These are phyloP conservation scores for Calliphora vicina DNA, from an alignment of 1,140 invertebrate genomes.

Conservation along the genomic window DNA sequence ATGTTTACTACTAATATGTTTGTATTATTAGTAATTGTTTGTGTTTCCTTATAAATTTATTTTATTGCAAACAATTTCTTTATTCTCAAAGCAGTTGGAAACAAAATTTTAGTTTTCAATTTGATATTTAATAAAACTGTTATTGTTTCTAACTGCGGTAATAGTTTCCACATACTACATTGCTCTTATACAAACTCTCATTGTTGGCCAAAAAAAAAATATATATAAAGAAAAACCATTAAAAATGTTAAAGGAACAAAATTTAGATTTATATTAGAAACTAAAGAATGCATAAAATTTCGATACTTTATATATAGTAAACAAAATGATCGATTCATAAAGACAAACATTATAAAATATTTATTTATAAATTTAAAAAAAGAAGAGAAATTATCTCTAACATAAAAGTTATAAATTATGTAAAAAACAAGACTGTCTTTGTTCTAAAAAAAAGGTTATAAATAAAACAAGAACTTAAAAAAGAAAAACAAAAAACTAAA, in stretches of 20 bases:
- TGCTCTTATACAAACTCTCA: not conserved
- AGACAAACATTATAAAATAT: not conserved
- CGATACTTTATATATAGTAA: not conserved
- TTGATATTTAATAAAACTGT: too few relatives aligned
- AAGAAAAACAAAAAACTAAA: not conserved
- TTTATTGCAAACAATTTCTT: too few relatives aligned
- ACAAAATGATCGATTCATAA: not conserved
- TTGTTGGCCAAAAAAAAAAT: slow-evolving; percentile 18
- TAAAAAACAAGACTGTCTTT: slow-evolving; percentile 58
- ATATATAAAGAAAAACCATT: not conserved
- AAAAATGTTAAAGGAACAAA: not conserved
- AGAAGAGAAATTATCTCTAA: slow-evolving; percentile 24
- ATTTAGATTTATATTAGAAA: not conserved
- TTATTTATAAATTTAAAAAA: not conserved
- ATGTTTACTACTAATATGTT: too few relatives aligned
- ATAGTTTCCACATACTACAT: not conserved
- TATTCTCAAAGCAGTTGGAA: too few relatives aligned
- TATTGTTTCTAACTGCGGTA: not conserved
- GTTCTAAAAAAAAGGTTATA: slow-evolving; percentile 44
- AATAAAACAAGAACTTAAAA: not conserved
- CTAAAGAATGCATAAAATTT: not conserved
- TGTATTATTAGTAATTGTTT: too few relatives aligned
- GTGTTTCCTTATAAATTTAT: too few relatives aligned
- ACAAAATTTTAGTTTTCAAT: too few relatives aligned
- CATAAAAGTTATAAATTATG: slow-evolving; percentile 38